A percentile compares a stretch with the other conserved stretches of the same genome.
Evolutionary conservation across 2,113 vertebrate genomes (phyloP).

Genomic region (Natator depressus): DNA sequence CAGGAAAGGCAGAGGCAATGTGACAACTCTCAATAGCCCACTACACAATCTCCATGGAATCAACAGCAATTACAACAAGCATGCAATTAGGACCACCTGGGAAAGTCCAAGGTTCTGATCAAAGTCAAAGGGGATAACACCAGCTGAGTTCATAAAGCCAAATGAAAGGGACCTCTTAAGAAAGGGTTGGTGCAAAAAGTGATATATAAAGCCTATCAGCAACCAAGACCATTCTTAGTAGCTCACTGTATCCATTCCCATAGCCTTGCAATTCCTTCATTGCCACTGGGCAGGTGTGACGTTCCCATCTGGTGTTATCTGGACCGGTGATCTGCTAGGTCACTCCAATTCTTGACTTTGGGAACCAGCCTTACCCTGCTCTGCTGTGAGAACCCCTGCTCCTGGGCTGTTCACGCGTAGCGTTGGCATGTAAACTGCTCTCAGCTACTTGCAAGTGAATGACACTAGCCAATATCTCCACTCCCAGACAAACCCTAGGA

Average conservation of each 20-base stretch:
- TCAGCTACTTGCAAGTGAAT: too few relatives aligned
- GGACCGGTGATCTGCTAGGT: too few relatives aligned
- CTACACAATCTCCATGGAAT: rapidly evolving
- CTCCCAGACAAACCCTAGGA: too few relatives aligned
- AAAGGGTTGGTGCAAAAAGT: not conserved
- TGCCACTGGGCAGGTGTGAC: not conserved
- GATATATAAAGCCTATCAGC: not conserved
- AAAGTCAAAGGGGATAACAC: not conserved
- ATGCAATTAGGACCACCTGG: not conserved
- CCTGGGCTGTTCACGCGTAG: too few relatives aligned
- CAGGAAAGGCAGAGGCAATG: not conserved
- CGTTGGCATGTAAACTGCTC: too few relatives aligned
- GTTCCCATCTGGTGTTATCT: too few relatives aligned
- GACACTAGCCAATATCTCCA: too few relatives aligned
- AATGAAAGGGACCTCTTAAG: not conserved
- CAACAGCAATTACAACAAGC: not conserved
- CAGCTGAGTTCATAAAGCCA: not conserved
- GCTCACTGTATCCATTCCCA: not conserved
- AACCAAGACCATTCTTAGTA: not conserved
- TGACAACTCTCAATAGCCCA: not conserved
- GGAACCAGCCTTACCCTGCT: too few relatives aligned
- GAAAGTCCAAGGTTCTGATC: not conserved
- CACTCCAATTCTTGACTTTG: too few relatives aligned
- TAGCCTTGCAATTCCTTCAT: not conserved
- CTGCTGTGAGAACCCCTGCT: too few relatives aligned